Conservation (phyloP, 2,888 invertebrate genomes). For the Netelia fuscicornis region DNA sequence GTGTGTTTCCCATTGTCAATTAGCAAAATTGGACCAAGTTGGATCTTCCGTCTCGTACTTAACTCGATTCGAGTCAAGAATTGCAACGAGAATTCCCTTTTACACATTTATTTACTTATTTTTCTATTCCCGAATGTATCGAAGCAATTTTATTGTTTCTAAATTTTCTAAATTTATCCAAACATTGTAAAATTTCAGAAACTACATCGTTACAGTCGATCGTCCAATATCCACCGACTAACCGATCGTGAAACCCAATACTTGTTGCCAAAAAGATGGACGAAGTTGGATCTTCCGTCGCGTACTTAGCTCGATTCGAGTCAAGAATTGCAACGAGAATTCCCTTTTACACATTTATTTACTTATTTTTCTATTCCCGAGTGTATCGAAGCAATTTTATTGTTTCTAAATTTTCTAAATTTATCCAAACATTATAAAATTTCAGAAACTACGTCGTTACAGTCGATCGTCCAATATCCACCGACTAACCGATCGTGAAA, state of each 20-base stretch:
- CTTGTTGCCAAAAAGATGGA: conserved; percentile 59
- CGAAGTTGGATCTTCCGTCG: conserved; percentile 69
- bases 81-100: conserved; percentile 57
- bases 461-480: neutral
- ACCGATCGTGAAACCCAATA: conserved; percentile 27
- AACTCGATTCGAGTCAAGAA: conserved; percentile 65
- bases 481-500: neutral
- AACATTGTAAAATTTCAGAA: neutral
- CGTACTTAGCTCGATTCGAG: conserved; percentile 53
- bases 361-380: neutral
- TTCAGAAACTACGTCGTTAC: neutral
- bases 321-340: conserved; percentile 67
- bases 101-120: neutral
- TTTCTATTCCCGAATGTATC: neutral
- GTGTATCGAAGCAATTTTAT: too few relatives aligned
- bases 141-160: too few relatives aligned
- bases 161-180: too few relatives aligned
- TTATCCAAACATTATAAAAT: too few relatives aligned
- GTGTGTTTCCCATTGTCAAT: conserved; percentile 72
- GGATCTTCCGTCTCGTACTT: conserved; percentile 65
- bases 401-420: too few relatives aligned
- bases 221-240: neutral
- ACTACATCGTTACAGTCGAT: neutral
- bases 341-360: neutral
- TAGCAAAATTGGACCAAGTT: conserved; percentile 71